Conservation (phyloP, 2,797 vertebrate species). For the Dallia pectoralis region DNA sequence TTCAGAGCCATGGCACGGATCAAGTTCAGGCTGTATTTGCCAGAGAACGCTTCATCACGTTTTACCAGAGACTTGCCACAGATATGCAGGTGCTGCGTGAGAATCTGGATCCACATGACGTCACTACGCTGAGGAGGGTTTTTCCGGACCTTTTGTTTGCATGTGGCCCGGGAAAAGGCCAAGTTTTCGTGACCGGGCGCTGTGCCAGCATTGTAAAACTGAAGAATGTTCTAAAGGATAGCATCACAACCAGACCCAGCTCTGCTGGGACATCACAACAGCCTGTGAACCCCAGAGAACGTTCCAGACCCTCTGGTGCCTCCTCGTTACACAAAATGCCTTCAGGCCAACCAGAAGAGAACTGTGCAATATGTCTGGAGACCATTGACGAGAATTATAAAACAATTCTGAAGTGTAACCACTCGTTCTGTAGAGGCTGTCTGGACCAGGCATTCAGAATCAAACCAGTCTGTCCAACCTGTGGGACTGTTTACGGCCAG, state of each 20-base stretch:
- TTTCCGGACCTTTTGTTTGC: constrained; percentile 58
- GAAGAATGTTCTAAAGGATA: constrained; percentile 31
- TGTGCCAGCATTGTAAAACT: constrained; percentile 49
- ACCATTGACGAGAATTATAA: constrained; percentile 37
- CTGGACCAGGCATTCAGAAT: constrained; percentile 62
- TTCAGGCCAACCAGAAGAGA: constrained; percentile 41
- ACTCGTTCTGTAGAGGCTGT: constrained; percentile 71
- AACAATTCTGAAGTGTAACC: constrained; percentile 64
- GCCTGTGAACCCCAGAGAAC: background rate
- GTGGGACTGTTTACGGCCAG: constrained; percentile 66
- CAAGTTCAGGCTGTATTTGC: constrained; percentile 22
- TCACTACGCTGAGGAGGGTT: background rate
- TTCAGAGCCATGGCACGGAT: background rate
- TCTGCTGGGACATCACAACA: background rate
- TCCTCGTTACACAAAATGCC: constrained; percentile 9
- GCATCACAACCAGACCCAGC: background rate
- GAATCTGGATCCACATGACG: background rate
- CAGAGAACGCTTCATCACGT: constrained; percentile 64
- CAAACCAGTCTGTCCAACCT: constrained; percentile 73
- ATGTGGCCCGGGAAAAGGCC: background rate
- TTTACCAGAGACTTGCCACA: constrained; percentile 70
- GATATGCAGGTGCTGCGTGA: constrained; percentile 47
- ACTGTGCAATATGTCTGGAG: constrained; percentile 75
- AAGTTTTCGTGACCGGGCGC: constrained; percentile 45
- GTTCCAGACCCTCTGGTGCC: background rate